phyloP scores from a whole-genome alignment of 2,113 vertebrate species.

The Corydoras sp. region DNA sequence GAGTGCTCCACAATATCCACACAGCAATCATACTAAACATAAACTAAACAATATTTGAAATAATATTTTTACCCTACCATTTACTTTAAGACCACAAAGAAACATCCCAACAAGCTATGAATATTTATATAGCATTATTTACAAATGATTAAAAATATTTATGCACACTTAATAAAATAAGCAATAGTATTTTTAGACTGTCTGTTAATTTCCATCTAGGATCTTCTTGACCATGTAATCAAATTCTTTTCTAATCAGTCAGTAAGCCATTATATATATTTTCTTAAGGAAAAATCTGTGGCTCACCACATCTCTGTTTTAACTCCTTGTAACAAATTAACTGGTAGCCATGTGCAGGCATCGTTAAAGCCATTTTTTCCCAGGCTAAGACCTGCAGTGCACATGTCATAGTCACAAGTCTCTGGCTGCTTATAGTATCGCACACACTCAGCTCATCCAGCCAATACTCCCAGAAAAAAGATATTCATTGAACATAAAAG shows the following conservation, averaged over 20 bases:
- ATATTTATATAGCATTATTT: not conserved
- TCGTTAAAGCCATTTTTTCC: not conserved
- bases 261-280: constrained; percentile 15
- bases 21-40: too few relatives aligned
- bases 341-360: not conserved
- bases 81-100: too few relatives aligned
- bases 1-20: too few relatives aligned
- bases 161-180: constrained; percentile 6
- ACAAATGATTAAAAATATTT: constrained; percentile 18
- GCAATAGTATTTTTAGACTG: constrained; percentile 11
- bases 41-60: too few relatives aligned
- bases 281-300: constrained; percentile 4
- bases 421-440: too few relatives aligned
- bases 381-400: not conserved
- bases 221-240: constrained; percentile 16
- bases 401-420: too few relatives aligned
- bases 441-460: too few relatives aligned
- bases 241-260: constrained; percentile 3
- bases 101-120: too few relatives aligned
- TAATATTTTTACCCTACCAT: too few relatives aligned
- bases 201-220: constrained; percentile 9
- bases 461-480: too few relatives aligned
- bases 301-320: not conserved
- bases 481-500: too few relatives aligned
- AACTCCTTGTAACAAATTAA: not conserved